Evolutionary conservation across 2,888 invertebrate genomes (phyloP), one percentile per base, ranked within the genome.

Genomic region (Drosophila multiciliata): DNA sequence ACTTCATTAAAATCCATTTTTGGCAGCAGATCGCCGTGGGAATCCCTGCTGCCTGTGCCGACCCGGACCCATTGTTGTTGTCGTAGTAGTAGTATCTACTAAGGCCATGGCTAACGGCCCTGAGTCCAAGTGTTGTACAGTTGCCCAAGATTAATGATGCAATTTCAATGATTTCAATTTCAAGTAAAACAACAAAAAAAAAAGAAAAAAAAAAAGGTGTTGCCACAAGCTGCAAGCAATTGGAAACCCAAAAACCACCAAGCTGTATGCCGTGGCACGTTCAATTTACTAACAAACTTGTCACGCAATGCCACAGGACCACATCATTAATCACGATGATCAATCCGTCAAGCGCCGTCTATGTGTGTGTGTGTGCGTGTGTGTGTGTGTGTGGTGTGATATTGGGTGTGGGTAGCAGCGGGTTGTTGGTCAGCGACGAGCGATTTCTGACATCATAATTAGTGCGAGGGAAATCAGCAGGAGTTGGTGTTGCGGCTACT

Each of bases 271-370:
- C 57, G 76, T 68, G 83, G 58, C 74, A 78, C 72, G 80, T 75
- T 82, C 76, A 78, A 86, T 80, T 74, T 77, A 69, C 89, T 90
- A 87, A 87, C 90, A 90, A 90, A 90, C 90, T 90, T 87, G 89
- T 90, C 87, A 87, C 89, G 87, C 87, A 80, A 84, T 78, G 84
- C 81, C 78, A 66, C 68, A 72, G 9, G 58, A 32, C 64, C 61
- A 54, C 68, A 78, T 70, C 84, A 87, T 86, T 86, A 86, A 89
- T 90, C 85, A 87, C 68, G 53, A 73, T 65, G 72, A 85, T 82
- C 86, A 89, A 89, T 85, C 90, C 86, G 88, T 89, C 86, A 84
- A 67, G 62, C 72, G 61, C 74, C 49, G 48, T 48, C 53, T 40
- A 29, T 12, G 42, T 12, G 20, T 15, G 20, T 20, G 7, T 7